Conservation (phyloP, 1,140 invertebrate species). For the Diorhabda sublineata region DNA sequence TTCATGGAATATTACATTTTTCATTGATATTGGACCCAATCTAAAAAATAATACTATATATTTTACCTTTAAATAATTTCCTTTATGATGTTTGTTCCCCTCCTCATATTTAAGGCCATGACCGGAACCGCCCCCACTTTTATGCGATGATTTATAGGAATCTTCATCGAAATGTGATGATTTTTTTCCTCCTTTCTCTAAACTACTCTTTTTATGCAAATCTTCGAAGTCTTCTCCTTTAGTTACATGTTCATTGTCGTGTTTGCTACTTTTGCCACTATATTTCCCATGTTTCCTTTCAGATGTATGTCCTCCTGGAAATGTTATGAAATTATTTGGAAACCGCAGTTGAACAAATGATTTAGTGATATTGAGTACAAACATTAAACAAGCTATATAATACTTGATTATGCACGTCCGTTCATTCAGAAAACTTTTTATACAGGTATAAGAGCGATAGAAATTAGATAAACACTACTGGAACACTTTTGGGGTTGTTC, state of each 20-base stretch:
- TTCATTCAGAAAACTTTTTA: not conserved
- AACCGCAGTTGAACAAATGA: not conserved
- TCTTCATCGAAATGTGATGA: constrained; percentile 28
- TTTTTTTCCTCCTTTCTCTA: constrained; percentile 39
- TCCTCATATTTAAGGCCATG: constrained; percentile 36
- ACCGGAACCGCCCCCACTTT: constrained; percentile 29
- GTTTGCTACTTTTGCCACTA: constrained; percentile 30
- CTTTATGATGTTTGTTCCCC: constrained; percentile 35
- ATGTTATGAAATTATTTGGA: not conserved
- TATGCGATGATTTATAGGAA: constrained; percentile 32
- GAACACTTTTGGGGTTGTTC: too few relatives aligned
- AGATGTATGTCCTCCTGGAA: constrained; percentile 27
- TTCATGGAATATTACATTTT: too few relatives aligned
- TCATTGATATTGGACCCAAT: too few relatives aligned
- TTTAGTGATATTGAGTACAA: not conserved
- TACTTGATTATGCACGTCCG: not conserved
- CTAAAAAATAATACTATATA: too few relatives aligned
- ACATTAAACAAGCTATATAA: not conserved
- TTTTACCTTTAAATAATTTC: constrained; percentile 28
- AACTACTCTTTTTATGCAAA: constrained; percentile 29
- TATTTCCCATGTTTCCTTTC: constrained; percentile 28
- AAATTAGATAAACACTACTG: not conserved
- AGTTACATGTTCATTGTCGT: constrained; percentile 33
- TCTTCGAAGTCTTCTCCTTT: constrained; percentile 33
- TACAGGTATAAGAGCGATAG: not conserved